A percentile compares a stretch with the other conserved stretches of the same genome.
phyloP scores from a whole-genome alignment of 2,113 vertebrate genomes.

The Melanerpes formicivorus region DNA sequence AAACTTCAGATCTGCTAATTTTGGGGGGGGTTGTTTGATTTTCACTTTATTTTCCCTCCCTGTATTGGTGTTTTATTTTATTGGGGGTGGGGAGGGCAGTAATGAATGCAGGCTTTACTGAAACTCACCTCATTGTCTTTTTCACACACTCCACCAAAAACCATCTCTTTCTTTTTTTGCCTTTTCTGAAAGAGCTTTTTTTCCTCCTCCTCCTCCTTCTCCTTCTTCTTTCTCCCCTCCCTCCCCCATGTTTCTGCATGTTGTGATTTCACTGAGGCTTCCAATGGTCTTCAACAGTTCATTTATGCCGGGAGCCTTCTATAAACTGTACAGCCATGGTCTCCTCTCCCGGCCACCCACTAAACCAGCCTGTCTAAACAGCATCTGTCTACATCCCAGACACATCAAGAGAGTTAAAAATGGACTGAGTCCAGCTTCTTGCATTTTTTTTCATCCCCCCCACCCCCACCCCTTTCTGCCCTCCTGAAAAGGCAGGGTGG shows the following conservation, averaged over 20 bases:
- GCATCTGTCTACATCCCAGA: conserved; percentile 83
- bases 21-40: background rate
- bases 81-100: background rate
- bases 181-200: background rate
- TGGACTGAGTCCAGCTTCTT: conserved; percentile 72
- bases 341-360: conserved; percentile 88
- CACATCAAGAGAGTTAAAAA: conserved; percentile 72
- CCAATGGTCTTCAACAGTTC: conserved; percentile 94
- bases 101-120: conserved; percentile 81
- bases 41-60: background rate
- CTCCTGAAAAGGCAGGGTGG: background rate
- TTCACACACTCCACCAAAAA: conserved; percentile 59
- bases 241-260: conserved; percentile 72
- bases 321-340: conserved; percentile 82
- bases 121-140: conserved; percentile 60
- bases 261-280: conserved; percentile 96
- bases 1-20: conserved; percentile 85
- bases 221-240: background rate
- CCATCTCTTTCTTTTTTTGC: conserved; percentile 2
- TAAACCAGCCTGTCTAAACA: conserved; percentile 89
- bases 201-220: no score
- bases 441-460: background rate
- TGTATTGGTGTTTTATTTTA: conserved; percentile 61
- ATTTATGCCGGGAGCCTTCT: conserved; percentile 86
- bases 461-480: background rate